phyloP scores from a whole-genome alignment of 1,140 invertebrate species.

The Cyclina sinensis region DNA sequence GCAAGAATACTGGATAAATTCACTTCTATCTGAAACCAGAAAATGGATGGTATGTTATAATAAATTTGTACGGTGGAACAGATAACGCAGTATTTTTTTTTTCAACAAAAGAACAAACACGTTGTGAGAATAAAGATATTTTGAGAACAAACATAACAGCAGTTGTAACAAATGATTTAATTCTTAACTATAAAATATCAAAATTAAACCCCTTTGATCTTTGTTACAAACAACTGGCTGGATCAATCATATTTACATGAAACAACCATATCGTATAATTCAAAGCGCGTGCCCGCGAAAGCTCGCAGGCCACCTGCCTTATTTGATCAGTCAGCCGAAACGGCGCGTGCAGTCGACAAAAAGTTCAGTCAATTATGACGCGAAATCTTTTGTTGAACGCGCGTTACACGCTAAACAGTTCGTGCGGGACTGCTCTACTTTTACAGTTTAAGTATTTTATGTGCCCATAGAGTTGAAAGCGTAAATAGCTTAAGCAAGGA shows the following conservation, averaged over 20 bases:
- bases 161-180: constrained; percentile 2
- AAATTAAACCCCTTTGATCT: constrained; percentile 49
- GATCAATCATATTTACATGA: not conserved
- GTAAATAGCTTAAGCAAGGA: too few species aligned
- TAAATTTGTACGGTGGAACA: too few species aligned
- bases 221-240: not conserved
- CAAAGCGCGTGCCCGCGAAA: constrained; percentile 51
- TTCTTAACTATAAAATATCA: constrained; percentile 53
- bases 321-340: constrained; percentile 24
- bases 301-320: constrained; percentile 29
- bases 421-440: constrained; percentile 1
- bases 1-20: too few species aligned
- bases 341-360: constrained; percentile 61
- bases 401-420: not conserved
- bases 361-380: constrained; percentile 48
- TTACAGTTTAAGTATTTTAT: too few species aligned
- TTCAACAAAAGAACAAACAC: too few species aligned
- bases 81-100: too few species aligned
- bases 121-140: too few species aligned
- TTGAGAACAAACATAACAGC: too few species aligned
- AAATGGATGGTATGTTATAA: too few species aligned
- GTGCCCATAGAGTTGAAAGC: too few species aligned
- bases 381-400: not conserved
- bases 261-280: not conserved
- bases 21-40: too few species aligned